phyloP scores from a whole-genome alignment of 2,113 vertebrate species.

The Python bivittatus region DNA sequence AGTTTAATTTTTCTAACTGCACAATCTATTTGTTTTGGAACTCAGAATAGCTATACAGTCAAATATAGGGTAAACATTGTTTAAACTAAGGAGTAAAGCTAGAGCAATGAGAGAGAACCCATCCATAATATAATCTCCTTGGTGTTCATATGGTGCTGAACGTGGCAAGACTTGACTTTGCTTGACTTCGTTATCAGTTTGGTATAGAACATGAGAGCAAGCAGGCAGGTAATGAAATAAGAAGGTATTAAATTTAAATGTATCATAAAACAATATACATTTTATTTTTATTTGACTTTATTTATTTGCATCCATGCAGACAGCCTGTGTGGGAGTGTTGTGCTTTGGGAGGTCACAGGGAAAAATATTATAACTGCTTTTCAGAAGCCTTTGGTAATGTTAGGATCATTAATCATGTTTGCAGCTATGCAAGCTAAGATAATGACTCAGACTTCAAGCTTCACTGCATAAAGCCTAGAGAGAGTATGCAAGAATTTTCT shows the following conservation, averaged over 20 bases:
- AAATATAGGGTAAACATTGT: not conserved
- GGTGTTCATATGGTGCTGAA: not conserved
- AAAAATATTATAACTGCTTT: constrained; percentile 19
- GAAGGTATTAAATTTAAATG: constrained; percentile 18
- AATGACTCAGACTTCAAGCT: constrained; percentile 28
- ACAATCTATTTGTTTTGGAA: not conserved
- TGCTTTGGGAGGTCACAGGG: constrained; percentile 29
- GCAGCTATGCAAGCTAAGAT: constrained; percentile 30
- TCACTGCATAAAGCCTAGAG: constrained; percentile 22
- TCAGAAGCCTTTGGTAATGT: constrained; percentile 26
- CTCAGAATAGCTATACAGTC: not conserved
- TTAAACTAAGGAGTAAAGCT: not conserved
- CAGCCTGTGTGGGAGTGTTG: not conserved
- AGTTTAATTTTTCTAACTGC: not conserved
- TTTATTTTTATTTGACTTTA: constrained; percentile 6
- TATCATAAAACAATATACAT: constrained; percentile 4
- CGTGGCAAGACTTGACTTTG: constrained; percentile 16
- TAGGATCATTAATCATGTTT: constrained; percentile 48
- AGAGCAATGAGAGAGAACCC: not conserved
- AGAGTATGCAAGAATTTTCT: constrained; percentile 19
- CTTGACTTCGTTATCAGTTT: not conserved
- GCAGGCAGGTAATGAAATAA: constrained; percentile 14
- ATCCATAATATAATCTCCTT: not conserved
- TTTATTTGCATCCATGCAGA: not conserved
- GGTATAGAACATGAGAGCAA: not conserved